Conservation (phyloP, 2,113 vertebrate species). For the Phocoena sinus region DNA sequence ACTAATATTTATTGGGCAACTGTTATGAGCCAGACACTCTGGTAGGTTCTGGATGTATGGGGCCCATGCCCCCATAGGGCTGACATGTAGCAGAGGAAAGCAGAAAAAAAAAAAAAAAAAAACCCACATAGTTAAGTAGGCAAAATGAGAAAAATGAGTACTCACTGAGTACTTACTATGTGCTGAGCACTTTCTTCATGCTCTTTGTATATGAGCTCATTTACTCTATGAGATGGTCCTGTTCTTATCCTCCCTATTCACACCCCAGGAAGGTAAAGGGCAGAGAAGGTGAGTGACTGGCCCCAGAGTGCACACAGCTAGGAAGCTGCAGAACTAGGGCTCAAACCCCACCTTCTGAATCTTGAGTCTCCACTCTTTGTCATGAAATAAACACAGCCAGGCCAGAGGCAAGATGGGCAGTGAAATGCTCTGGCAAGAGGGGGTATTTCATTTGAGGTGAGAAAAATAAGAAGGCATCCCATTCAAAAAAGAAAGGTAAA, state of each 20-base stretch:
- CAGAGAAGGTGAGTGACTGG: background rate
- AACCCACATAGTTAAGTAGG: background rate
- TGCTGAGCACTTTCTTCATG: background rate
- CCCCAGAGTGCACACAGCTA: too few relatives aligned
- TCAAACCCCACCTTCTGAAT: accelerated
- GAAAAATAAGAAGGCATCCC: background rate
- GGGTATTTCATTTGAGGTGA: background rate
- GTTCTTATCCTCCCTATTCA: background rate
- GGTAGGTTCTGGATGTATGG: background rate
- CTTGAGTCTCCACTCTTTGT: background rate
- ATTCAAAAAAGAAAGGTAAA: background rate
- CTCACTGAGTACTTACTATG: background rate
- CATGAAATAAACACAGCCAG: background rate
- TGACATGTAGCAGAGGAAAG: background rate
- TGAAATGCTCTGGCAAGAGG: background rate
- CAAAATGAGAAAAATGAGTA: background rate
- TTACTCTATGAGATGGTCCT: accelerated
- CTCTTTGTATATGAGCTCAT: background rate
- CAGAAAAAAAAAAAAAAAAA: too few relatives aligned
- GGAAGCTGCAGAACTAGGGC: background rate
- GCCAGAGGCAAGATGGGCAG: background rate
- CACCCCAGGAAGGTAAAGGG: background rate
- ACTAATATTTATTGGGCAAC: background rate
- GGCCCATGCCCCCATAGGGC: accelerated
- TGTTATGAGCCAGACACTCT: background rate